Conservation (phyloP, 37 sponge, comb jelly and placozoan species). For the Cladorhizidae sp. region DNA sequence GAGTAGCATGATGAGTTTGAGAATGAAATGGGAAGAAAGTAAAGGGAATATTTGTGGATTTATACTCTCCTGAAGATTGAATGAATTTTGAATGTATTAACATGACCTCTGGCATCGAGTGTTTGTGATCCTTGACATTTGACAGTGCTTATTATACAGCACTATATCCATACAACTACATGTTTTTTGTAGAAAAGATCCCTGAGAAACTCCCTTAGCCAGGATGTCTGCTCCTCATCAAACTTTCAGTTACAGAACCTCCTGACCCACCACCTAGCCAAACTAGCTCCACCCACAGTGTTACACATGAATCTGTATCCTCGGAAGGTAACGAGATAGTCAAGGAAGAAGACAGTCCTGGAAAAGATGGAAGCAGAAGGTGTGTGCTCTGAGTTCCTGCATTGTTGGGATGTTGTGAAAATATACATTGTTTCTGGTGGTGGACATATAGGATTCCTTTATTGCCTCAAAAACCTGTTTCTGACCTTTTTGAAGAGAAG, state of each 20-base stretch:
- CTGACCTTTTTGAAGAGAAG: constrained; percentile 21
- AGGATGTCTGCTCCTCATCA: constrained; percentile 36
- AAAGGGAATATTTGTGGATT: too few relatives aligned
- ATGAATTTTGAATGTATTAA: too few relatives aligned
- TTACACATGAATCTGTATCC: neutral
- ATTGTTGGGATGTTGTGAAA: neutral
- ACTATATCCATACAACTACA: neutral
- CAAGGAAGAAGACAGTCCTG: neutral
- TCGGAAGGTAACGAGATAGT: neutral
- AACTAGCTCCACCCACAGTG: constrained; percentile 11
- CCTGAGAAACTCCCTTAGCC: constrained; percentile 30
- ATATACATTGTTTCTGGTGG: neutral
- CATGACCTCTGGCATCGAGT: too few relatives aligned
- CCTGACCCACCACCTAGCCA: constrained; percentile 35
- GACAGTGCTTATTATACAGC: neutral
- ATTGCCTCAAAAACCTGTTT: constrained; percentile 23
- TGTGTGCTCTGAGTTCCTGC: too few relatives aligned
- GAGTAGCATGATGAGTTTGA: too few relatives aligned
- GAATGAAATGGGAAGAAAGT: too few relatives aligned
- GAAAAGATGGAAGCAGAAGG: neutral
- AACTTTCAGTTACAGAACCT: constrained; percentile 19
- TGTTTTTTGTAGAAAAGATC: constrained; percentile 3
- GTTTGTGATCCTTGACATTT: neutral
- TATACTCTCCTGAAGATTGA: too few relatives aligned
- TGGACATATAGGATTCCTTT: constrained; percentile 19